Evolutionary conservation across 2,113 vertebrate genomes (phyloP).

Genomic region (Xiphorhynchus elegans): DNA sequence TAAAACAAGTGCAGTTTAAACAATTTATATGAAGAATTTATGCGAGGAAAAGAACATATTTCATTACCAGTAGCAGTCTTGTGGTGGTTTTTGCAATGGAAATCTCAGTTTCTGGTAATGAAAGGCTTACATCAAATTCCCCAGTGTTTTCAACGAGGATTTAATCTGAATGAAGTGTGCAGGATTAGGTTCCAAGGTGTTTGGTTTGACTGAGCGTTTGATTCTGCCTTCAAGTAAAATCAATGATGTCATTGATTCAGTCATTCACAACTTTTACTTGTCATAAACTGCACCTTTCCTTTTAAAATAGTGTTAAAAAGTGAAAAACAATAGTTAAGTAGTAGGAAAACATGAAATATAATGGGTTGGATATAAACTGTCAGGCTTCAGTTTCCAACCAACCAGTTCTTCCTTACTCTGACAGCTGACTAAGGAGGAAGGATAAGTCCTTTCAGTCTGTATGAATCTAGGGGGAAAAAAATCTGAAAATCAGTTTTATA

Average conservation of each 20-base stretch:
- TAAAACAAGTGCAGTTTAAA: neutral
- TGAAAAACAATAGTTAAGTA: neutral
- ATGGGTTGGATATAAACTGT: neutral
- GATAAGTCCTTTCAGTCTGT: neutral
- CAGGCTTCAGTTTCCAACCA: constrained; percentile 1
- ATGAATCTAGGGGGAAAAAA: neutral
- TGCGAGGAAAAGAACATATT: neutral
- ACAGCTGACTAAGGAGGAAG: neutral
- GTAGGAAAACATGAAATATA: neutral
- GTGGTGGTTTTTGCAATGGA: neutral
- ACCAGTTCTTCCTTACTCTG: neutral
- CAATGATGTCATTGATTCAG: constrained; percentile 26
- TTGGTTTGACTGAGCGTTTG: constrained; percentile 5
- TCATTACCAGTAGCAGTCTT: neutral
- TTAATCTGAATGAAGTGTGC: constrained; percentile 26
- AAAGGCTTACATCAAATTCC: constrained; percentile 9
- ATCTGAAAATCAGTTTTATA: neutral
- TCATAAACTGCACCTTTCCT: neutral
- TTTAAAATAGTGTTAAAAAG: constrained; percentile 12
- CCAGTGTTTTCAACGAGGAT: neutral
- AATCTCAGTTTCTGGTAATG: constrained; percentile 4
- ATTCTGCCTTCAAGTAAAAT: neutral
- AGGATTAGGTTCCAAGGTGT: constrained; percentile 3
- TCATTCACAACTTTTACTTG: constrained; percentile 9
- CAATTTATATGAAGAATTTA: neutral